Base-by-base conservation (phyloP, 2,113 vertebrate species). In the Seriola aureovittata region DNA sequence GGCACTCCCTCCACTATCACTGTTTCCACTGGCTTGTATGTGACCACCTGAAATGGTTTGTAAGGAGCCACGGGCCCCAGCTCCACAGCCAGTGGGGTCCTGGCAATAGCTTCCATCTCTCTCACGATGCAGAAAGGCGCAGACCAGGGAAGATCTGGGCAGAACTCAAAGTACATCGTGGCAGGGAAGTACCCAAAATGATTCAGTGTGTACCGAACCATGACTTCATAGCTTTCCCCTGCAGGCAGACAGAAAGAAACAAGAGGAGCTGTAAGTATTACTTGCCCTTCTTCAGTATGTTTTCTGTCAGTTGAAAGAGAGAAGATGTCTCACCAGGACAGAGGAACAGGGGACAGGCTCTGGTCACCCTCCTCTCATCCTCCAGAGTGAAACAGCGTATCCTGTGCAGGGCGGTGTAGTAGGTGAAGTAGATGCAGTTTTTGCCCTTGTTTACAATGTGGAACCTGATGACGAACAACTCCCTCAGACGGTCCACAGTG, bases 1-100 rank as follows among this genome's bases (percentile, higher is more conserved):
- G 88, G 95, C 2, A 94, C 46, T 50, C 97, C 97, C 0, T 96
- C 95, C 84, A 96, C 97, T 0, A 96, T 81, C 66, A 93, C 36
- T 1, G 72, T 91, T 0, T 88, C 78, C 7, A 89, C 32, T 0
- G 89, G 81, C 25, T 21, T 93, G 66, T 62, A 87, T 4, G 89
- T 87, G n/a, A 83, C 64, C 70, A 62, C 74, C 80, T 92, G 87
- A 38, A 84, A 94, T 0, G 95, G 94, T 71, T 89, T 92, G 88
- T 96, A 99, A 3, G 95, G 96, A 0, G 91, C 84, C 0, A 93
- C 91, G 42, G 97, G 97, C 8, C 93, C 95, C 89, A 99, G 92
- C 1, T 96, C 93, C 40, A 84, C 88, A 32, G 93, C 95, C 90
- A 98, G 89, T 1, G 89, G 82, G 23, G 94, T 95, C 63, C 85